phyloP scores from a whole-genome alignment of 2,888 invertebrate genomes.

The Apocheima hispidaria region DNA sequence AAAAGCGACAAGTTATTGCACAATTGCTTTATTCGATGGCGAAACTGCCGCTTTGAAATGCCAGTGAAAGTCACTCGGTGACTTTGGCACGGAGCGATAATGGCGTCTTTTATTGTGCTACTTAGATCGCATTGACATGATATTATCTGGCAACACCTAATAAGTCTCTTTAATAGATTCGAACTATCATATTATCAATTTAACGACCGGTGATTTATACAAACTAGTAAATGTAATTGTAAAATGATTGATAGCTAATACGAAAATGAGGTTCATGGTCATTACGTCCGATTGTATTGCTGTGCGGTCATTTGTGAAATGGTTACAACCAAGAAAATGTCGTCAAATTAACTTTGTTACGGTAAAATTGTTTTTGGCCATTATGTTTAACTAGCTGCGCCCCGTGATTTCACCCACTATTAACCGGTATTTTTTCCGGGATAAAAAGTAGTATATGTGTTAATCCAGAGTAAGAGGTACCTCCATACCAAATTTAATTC shows the following conservation, averaged over 20 bases:
- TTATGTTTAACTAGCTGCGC: no score
- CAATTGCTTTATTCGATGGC: constrained; percentile 83
- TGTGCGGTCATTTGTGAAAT: constrained; percentile 46
- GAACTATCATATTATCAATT: constrained; percentile 25
- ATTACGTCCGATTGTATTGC: constrained; percentile 48
- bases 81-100: constrained; percentile 75
- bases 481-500: no score
- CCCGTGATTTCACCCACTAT: no score
- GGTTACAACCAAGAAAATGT: constrained; percentile 47
- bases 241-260: constrained; percentile 46
- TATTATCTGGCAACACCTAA: constrained; percentile 17
- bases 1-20: constrained; percentile 82
- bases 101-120: constrained; percentile 46
- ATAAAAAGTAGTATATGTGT: no score
- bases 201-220: constrained; percentile 23
- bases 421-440: no score
- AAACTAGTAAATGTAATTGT: constrained; percentile 29
- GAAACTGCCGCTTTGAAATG: constrained; percentile 81
- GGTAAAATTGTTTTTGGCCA: neutral
- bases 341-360: constrained; percentile 18
- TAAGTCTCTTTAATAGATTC: constrained; percentile 20
- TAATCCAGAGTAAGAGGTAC: no score
- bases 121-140: constrained; percentile 32
- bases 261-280: constrained; percentile 57
- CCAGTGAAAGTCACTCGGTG: constrained; percentile 82